Evolutionary conservation across 2,113 vertebrate genomes (phyloP).

Genomic region (Trinectes maculatus): DNA sequence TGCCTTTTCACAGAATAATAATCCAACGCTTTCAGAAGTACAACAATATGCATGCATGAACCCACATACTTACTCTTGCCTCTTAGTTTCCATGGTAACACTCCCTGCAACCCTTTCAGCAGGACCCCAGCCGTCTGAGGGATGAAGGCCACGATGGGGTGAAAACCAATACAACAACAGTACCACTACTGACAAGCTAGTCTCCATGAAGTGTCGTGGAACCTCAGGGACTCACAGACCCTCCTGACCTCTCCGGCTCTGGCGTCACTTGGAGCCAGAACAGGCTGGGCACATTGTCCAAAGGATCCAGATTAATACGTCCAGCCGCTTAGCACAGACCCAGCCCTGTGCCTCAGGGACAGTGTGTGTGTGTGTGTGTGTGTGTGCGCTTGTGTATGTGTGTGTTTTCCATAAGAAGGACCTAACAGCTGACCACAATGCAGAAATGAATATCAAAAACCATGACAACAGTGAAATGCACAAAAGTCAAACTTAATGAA

Average conservation of each 20-base stretch:
- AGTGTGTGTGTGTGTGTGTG: neutral
- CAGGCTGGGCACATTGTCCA: constrained; percentile 30
- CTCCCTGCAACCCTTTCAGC: constrained; percentile 59
- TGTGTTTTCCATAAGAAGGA: constrained; percentile 1
- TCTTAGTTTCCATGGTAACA: constrained; percentile 62
- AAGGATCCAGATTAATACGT: constrained; percentile 42
- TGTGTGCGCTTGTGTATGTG: neutral
- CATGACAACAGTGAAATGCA: neutral
- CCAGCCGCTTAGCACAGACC: constrained; percentile 17
- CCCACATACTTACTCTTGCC: constrained; percentile 43
- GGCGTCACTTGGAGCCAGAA: constrained; percentile 41
- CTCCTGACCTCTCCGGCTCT: constrained; percentile 18
- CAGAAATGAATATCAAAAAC: constrained; percentile 11
- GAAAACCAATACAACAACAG: constrained; percentile 35
- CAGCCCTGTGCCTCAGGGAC: constrained; percentile 24
- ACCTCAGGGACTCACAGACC: constrained; percentile 11
- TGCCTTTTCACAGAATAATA: neutral
- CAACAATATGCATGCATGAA: constrained; percentile 15
- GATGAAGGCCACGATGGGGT: constrained; percentile 65
- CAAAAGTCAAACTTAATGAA: neutral
- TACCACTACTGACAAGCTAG: neutral
- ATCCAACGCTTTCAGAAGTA: constrained; percentile 13
- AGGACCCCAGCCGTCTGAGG: constrained; percentile 64
- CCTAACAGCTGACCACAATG: neutral
- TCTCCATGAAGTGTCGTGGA: constrained; percentile 20